Evolutionary conservation across 2,113 vertebrate genomes (phyloP).

Genomic region (Telmatochromis brachygnathus): DNA sequence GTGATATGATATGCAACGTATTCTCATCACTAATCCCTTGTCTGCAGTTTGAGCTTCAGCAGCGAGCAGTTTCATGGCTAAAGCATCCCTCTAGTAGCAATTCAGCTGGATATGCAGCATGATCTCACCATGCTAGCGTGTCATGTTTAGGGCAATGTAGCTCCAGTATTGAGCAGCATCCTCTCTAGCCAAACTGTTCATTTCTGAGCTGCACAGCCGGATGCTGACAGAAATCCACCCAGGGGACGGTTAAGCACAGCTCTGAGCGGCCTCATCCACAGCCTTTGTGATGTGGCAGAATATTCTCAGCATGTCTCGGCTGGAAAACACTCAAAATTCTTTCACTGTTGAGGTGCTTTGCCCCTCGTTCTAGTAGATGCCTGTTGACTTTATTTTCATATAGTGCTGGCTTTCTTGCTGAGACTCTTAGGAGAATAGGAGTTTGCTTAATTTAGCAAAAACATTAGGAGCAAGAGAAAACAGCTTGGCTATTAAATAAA

Average conservation of each 20-base stretch:
- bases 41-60: slow-evolving; percentile 17
- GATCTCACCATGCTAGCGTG: slow-evolving; percentile 12
- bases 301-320: not conserved
- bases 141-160: slow-evolving; percentile 9
- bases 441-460: not conserved
- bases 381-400: not conserved
- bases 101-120: slow-evolving; percentile 8
- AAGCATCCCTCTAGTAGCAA: slow-evolving; percentile 25
- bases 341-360: not conserved
- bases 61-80: slow-evolving; percentile 10
- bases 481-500: not conserved
- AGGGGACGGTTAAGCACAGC: not conserved
- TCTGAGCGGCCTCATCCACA: not conserved
- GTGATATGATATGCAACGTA: slow-evolving; percentile 42
- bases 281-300: not conserved
- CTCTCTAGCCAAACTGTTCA: not conserved
- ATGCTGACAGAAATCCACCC: slow-evolving; percentile 8
- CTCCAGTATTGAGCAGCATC: slow-evolving; percentile 18
- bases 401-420: not conserved
- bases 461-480: not conserved
- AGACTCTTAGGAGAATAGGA: not conserved
- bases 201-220: not conserved
- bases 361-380: not conserved
- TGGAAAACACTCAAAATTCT: not conserved
- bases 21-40: slow-evolving; percentile 33